Base-by-base conservation (phyloP, 1,140 invertebrate genomes). In the Calosoma granatense region DNA sequence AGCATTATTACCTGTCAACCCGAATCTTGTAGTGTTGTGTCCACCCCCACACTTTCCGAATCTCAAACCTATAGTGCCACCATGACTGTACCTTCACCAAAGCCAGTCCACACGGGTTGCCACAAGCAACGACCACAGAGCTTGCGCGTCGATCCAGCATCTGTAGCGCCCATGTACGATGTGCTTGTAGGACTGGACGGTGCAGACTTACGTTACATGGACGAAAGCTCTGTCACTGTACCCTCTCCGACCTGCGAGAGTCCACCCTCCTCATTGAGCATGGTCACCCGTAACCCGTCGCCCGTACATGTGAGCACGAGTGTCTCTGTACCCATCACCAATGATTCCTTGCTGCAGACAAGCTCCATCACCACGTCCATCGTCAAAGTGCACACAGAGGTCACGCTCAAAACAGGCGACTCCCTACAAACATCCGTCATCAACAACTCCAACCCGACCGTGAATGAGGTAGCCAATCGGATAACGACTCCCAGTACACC, bases 181-280 rank as follows among this genome's bases (percentile, higher is more conserved):
- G 75, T 87, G 56, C 72, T 91, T 54, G 79, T 85, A 20, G 86
- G 86, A 56, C 72, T 91, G 64, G 88, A 92, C 67, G 84, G 83
- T 51, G 86, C 85, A 12, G 90, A 93, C 72, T 72, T 93, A 30
- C 78, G 85, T 15, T 94, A 81, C 67, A 92, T 93, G 90, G 91
- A 93, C 67, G 91, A 94, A 66, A 92, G 89, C 70, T 93, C 90
- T 3, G 79, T 92, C 22, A 85, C 87, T 60, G 74, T 92, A 51
- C 80, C 85, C 17, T 87, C 87, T 57, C 87, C 87, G 20, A 81
- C 79, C 51, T 68, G 70, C 36, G 87, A 87, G 68, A 87, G 84
- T 67, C 83, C 85, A 52, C 82, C 80, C 55, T 86, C 83, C 54
- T 82, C 81, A 54, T 76, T 84, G 57, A 79, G 80, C 41, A 77